A percentile compares a stretch with the other conserved stretches of the same genome.
Conservation (phyloP, 2,797 vertebrate species). For the Myotis myotis region DNA sequence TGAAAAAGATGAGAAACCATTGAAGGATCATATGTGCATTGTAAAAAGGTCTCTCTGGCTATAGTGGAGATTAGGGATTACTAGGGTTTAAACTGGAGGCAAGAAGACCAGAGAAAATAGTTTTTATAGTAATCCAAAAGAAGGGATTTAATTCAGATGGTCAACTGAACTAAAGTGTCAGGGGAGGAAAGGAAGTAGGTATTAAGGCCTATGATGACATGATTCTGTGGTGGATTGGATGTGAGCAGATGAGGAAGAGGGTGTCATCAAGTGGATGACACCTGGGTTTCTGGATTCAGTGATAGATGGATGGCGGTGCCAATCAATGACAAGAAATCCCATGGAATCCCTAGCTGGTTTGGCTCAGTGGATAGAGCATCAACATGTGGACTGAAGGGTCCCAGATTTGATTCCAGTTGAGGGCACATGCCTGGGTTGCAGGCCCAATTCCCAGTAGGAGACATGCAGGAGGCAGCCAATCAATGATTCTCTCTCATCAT, state of each 20-base stretch:
- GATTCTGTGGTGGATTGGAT: not conserved
- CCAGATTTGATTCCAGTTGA: no score
- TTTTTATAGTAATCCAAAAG: not conserved
- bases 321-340: not conserved
- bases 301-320: not conserved
- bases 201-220: not conserved
- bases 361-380: no score
- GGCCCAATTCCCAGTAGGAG: no score
- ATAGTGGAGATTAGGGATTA: not conserved
- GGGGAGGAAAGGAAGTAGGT: not conserved
- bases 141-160: not conserved
- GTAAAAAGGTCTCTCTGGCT: not conserved
- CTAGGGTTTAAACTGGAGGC: not conserved
- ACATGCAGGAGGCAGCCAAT: no score
- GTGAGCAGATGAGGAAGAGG: not conserved
- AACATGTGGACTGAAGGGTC: no score
- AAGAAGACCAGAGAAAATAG: not conserved
- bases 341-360: not conserved
- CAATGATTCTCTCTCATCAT: no score
- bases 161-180: not conserved
- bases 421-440: no score
- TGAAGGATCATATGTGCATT: not conserved
- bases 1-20: not conserved
- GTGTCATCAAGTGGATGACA: not conserved
- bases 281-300: not conserved